Base-by-base conservation (phyloP, 2,797 vertebrate genomes). In the Mormyrus proboscirostris region DNA sequence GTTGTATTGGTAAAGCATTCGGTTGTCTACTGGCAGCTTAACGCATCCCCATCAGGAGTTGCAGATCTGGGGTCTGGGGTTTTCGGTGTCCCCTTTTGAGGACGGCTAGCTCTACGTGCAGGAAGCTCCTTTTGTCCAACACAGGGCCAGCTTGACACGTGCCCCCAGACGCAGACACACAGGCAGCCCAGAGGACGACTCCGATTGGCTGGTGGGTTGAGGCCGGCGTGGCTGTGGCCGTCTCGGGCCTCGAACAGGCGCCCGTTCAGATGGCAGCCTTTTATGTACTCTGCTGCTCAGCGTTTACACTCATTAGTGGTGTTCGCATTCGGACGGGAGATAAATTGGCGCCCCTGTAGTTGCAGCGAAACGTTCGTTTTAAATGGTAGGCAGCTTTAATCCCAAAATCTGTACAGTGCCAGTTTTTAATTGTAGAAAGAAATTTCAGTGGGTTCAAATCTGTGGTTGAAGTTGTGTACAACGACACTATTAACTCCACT, bases 141-240 rank as follows among this genome's bases (percentile, higher is more conserved):
- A 94, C 95, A 94, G 94, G 94, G 94, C 90, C 91, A 93, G 94
- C 94, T 94, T 95, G 95, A 96, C 95, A 94, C 91, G 90, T 14
- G 12, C 29, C 25, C 69, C 9, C 69, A 38, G 25, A 38, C 4
- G 33, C 69, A 38, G 69, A 38, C 69, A n/a, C 8, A 25, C 59
- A 2, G 25, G 33, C 12, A 73, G 14, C 69, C 69, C 12, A 29
- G 4, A 38, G 33, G 2, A 33, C 94, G 95, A 95, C 95, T 95
- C 94, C 93, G 92, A 91, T 92, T 73, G 94, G 91, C 94, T 76
- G 19, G 51, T 38, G 53, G 86, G 86, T 47, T 41, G 33, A 44
- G 25, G 16, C 3, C 7, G 47, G 7, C 1, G 5, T 38, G 33
- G 69, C 10, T 76, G 25, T 16, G 69, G 22, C n/a, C 14, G 29